Evolutionary conservation across 2,113 vertebrate genomes (phyloP).

Genomic region (Chaetops frenatus): DNA sequence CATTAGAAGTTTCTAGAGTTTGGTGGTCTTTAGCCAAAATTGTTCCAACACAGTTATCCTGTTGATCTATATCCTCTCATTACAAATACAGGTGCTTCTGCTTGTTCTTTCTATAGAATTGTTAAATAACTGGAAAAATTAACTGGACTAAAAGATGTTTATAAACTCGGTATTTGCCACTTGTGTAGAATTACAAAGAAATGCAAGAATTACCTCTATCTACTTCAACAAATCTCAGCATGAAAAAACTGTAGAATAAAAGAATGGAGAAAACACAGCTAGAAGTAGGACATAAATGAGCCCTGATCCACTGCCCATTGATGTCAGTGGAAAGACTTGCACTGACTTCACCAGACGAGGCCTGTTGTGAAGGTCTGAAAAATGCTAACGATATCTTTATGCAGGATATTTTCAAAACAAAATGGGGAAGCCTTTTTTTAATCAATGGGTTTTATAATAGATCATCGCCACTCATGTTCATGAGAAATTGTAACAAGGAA

Average conservation of each 20-base stretch:
- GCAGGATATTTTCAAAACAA: neutral
- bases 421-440: neutral
- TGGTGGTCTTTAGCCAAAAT: neutral
- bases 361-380: constrained; percentile 1
- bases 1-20: neutral
- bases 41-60: neutral
- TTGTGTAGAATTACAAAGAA: neutral
- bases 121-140: neutral
- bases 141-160: neutral
- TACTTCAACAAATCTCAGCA: neutral
- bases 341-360: constrained; percentile 20
- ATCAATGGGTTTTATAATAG: neutral
- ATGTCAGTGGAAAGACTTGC: constrained; percentile 56
- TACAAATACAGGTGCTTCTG: neutral
- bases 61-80: neutral
- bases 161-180: neutral
- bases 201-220: neutral
- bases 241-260: neutral
- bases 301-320: constrained; percentile 39
- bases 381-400: neutral
- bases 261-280: constrained; percentile 29
- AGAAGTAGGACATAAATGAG: constrained; percentile 18
- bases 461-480: neutral
- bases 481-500: neutral
- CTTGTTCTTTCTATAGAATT: neutral